Evolutionary conservation across 2,888 invertebrate species (phyloP).

Genomic region (Mamestra brassicae): DNA sequence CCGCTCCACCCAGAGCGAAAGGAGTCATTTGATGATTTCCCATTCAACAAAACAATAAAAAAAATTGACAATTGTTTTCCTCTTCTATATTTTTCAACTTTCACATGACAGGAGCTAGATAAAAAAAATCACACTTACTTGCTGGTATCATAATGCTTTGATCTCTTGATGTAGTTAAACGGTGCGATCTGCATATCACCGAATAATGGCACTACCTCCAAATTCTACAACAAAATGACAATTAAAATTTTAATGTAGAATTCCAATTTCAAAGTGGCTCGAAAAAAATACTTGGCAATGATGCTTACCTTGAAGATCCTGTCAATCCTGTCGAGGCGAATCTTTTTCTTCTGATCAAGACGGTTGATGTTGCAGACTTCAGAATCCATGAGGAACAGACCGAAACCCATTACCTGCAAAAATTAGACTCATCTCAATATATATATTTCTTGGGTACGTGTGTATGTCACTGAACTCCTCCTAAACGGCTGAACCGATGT

Average conservation of each 20-base stretch:
- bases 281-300: too few relatives aligned
- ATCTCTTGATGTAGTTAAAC: conserved; percentile 98
- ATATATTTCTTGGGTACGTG: too few relatives aligned
- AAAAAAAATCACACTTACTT: conserved; percentile 85
- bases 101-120: too few relatives aligned
- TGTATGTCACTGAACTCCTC: too few relatives aligned
- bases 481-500: too few relatives aligned
- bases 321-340: conserved; percentile 98
- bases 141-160: conserved; percentile 97
- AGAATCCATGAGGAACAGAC: conserved; percentile 98
- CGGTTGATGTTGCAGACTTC: conserved; percentile 98
- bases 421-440: conserved; percentile 1
- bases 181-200: conserved; percentile 99
- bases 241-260: too few relatives aligned
- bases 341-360: conserved; percentile 98
- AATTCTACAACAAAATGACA: conserved; percentile 90
- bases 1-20: too few relatives aligned
- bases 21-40: too few relatives aligned
- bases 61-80: too few relatives aligned
- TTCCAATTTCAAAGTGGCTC: too few relatives aligned
- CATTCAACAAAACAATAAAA: too few relatives aligned
- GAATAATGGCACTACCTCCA: conserved; percentile 98
- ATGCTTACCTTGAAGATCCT: conserved; percentile 97
- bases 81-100: too few relatives aligned
- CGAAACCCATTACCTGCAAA: conserved; percentile 96